Evolutionary conservation across 2,888 invertebrate species (phyloP), one percentile per base, ranked within the genome.

Genomic region (Phyto melanocephala): DNA sequence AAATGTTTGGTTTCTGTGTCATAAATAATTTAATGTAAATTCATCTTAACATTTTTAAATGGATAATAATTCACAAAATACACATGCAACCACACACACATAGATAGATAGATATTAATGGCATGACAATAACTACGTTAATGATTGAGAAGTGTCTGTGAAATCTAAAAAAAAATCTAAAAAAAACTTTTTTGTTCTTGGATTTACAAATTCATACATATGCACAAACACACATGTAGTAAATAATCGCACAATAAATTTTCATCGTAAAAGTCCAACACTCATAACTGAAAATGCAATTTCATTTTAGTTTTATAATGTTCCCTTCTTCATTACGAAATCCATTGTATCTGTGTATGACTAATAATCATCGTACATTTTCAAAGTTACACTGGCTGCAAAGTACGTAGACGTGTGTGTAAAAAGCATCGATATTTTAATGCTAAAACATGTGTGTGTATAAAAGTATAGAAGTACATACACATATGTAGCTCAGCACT

Each of bases 21-120:
- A 79, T 82, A 79, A 82, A 82, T 82, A 78, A 79, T 78, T 82
- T 82, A 79, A 82, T 82, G 82, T 79, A 79, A 76, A 82, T 82
- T 82, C 79, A 79, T 82, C 82, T 82, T 82, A 79, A 82, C 79
- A 76, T 76, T 82, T 82, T 79, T 70, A 76, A 82, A 79, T 74
- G 79, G 60, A 74, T 80, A 80, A 80, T 80, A 80, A 80, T 79
- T 82, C 60, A 56, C 37, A 82, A 75, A 78, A 82, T 70, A 54
- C 20, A 50, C 54, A 37, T 13, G 45, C 45, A 22, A 6, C 52
- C 2, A 47, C 1, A 58, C 15, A 13, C 6, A 42, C n/a, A 42
- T 1, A 52, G 10, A 24, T 15, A 54, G 13, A 13, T 11, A 58
- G n/a, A 11, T 68, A 82, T 78, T 82, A 82, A 79, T 76, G 79